Base-by-base conservation (phyloP, 2,888 invertebrate genomes). In the Tipula vernalis region DNA sequence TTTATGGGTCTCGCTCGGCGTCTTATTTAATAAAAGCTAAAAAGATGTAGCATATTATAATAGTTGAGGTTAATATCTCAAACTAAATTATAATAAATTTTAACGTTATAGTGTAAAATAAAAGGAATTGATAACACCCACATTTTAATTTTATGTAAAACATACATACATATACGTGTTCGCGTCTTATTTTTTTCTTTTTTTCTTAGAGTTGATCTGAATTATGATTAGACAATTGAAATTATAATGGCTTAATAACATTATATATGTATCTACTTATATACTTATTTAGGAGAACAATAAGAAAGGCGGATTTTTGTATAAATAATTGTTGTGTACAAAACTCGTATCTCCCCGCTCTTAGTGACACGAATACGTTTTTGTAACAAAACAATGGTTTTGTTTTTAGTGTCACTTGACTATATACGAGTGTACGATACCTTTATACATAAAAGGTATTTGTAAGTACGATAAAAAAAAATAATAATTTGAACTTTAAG, bases 141-240 rank as follows among this genome's bases (percentile, higher is more conserved):
- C 71, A 71, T 28, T 28, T 71, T 71, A 71, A 71, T 71, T 71
- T 71, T 71, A 71, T 71, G 71, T 71, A 71, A 71, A 71, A 71
- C 71, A 71, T 71, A 28, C 28, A 28, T 71, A 71, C 71, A 71
- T 71, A 28, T 71, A 71, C 71, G 71, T 71, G 71, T 71, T 71
- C 12, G 28, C 71, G 71, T 71, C 71, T 71, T 28, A 71, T 51
- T 5, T 15, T 51, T 5, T 15, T 15, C 1, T 51, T 4, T 5
- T 15, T 57, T 57, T 57, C 71, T 28, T 71, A 71, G 28, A 71
- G 28, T 71, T 71, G 71, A 71, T 71, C 71, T 71, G 71, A 71
- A 71, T 71, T 71, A 71, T 71, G 71, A 71, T 71, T 71, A 71
- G 71, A 71, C 71, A 71, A 71, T 71, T 71, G 71, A 71, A 71